Percentiles rank a stretch among this genome's conserved stretches.
Conservation (phyloP, 2,113 vertebrate genomes). For the Rhinolophus ferrumequinum region DNA sequence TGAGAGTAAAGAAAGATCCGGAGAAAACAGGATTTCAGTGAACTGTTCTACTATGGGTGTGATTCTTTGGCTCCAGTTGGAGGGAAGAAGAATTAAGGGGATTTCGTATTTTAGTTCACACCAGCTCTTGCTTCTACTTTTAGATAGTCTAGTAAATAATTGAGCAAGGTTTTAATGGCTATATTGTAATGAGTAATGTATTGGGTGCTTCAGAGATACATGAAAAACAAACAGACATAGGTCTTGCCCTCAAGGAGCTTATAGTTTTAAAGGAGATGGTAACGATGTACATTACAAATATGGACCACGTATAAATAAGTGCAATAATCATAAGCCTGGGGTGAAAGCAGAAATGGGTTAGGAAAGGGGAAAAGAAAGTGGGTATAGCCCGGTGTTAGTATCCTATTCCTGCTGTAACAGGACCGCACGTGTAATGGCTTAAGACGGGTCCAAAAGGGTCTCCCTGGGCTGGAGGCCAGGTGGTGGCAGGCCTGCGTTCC, state of each 20-base stretch:
- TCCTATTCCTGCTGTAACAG: not conserved
- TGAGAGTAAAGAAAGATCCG: not conserved
- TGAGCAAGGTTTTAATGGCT: not conserved
- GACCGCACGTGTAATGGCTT: no score
- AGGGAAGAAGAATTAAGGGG: not conserved
- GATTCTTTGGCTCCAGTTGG: not conserved
- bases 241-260: not conserved
- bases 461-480: not conserved
- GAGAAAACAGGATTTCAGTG: not conserved
- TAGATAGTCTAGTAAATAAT: not conserved
- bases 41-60: rapidly evolving
- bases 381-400: rapidly evolving
- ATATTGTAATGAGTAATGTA: not conserved
- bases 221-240: not conserved
- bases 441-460: not conserved
- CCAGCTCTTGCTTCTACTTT: not conserved
- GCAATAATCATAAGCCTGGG: no score
- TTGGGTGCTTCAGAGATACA: not conserved
- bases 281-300: not conserved
- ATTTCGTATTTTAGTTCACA: not conserved
- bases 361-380: no score
- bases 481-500: not conserved
- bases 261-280: not conserved
- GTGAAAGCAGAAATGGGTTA: not conserved
- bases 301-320: not conserved